phyloP scores from a whole-genome alignment of 2,113 vertebrate species.

The Progne subis region DNA sequence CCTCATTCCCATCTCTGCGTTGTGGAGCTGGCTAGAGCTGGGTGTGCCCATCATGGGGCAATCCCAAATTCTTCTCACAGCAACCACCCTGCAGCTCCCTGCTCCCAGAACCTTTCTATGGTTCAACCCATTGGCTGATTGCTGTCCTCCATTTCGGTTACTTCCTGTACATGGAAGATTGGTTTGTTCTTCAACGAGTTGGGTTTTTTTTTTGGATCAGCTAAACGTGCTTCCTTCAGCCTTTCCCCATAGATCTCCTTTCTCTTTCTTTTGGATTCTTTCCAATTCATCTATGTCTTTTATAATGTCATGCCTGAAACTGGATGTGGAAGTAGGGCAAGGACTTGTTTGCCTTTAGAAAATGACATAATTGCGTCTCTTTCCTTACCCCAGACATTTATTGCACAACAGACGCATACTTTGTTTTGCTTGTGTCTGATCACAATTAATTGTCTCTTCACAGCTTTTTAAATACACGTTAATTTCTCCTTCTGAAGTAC shows the following conservation, averaged over 20 bases:
- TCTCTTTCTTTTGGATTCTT: not conserved
- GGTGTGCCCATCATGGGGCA: not conserved
- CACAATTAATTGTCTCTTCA: not conserved
- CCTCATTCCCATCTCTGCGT: not conserved
- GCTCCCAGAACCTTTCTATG: not conserved
- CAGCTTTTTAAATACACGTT: not conserved
- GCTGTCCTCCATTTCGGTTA: not conserved
- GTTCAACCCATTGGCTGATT: not conserved
- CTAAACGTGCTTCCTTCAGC: not conserved
- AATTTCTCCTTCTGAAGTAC: not conserved
- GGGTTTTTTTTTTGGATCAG: not conserved
- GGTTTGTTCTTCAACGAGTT: not conserved
- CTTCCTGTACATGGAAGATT: not conserved
- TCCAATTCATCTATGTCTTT: not conserved
- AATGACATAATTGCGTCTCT: not conserved
- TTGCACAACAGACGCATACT: not conserved
- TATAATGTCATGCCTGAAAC: not conserved
- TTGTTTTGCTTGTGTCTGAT: slow-evolving; percentile 33
- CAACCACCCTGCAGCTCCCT: not conserved
- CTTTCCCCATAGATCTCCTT: not conserved
- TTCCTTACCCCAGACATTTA: not conserved
- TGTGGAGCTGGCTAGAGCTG: not conserved
- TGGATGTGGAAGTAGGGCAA: not conserved
- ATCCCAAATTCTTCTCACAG: not conserved
- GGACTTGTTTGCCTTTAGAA: not conserved